These are phyloP conservation scores for Ceriagrion tenellum DNA, from an alignment of 2,888 invertebrate genomes.

Conservation along the genomic window DNA sequence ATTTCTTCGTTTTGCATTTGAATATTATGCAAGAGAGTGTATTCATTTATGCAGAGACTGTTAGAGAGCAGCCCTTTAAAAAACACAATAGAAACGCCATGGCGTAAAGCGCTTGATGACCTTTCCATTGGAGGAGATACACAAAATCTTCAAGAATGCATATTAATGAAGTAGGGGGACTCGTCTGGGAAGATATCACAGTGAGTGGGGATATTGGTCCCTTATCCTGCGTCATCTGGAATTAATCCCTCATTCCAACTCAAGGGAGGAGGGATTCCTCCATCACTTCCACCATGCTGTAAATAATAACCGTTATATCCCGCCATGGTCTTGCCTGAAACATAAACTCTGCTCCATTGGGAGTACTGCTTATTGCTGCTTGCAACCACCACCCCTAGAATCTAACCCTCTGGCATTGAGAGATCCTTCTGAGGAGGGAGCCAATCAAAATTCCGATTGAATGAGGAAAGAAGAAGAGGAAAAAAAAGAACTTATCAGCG, in stretches of 20 bases:
- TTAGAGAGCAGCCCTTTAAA: not conserved
- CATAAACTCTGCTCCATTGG: not conserved
- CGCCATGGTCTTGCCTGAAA: slow-evolving; percentile 13
- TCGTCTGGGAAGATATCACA: not conserved
- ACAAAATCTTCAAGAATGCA: not conserved
- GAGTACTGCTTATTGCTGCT: slow-evolving; percentile 23
- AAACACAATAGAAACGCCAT: not conserved
- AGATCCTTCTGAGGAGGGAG: not conserved
- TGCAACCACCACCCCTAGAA: not conserved
- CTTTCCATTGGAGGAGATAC: not conserved
- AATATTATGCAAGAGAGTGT: not conserved
- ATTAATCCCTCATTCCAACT: not conserved
- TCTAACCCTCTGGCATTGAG: not conserved
- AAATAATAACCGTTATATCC: slow-evolving; percentile 55
- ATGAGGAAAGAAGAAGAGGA: slow-evolving; percentile 5
- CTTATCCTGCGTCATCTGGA: not conserved
- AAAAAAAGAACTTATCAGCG: slow-evolving; percentile 38
- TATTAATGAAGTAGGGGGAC: not conserved
- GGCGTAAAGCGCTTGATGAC: not conserved
- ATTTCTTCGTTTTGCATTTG: not conserved
- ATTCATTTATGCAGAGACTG: not conserved
- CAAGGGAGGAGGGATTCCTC: not conserved
- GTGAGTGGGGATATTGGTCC: not conserved
- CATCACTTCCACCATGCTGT: not conserved
- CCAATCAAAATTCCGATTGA: slow-evolving; percentile 67